phyloP scores from a whole-genome alignment of 2,888 invertebrate species.

The Mantis religiosa region DNA sequence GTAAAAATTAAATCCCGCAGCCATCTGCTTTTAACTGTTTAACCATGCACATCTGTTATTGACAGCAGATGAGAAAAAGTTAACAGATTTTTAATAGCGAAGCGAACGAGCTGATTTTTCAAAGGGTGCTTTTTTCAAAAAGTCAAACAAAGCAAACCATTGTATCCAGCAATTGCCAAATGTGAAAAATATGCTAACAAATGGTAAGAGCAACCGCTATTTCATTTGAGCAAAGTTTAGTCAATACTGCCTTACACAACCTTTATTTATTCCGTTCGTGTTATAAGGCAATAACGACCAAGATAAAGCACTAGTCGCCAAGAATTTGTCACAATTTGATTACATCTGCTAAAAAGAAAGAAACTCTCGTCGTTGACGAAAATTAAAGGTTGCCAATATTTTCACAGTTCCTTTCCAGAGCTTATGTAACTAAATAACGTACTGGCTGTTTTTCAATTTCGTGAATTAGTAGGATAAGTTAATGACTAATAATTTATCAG shows the following conservation, averaged over 20 bases:
- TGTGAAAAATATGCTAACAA: background rate
- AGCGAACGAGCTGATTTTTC: background rate
- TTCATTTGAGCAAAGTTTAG: background rate
- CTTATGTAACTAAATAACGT: too few species aligned
- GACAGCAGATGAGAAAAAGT: background rate
- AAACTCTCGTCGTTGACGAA: too few species aligned
- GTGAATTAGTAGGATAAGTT: too few species aligned
- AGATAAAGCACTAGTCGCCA: too few species aligned
- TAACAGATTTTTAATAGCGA: background rate
- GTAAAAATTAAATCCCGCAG: background rate
- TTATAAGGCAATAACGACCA: background rate
- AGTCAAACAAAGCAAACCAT: background rate
- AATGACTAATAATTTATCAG: too few species aligned
- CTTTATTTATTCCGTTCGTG: background rate
- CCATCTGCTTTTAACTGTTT: background rate
- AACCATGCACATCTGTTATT: background rate
- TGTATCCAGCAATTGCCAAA: background rate
- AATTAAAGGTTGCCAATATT: too few species aligned
- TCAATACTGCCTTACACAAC: background rate
- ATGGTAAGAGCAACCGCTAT: background rate
- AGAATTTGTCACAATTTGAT: background rate
- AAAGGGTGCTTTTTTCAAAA: background rate
- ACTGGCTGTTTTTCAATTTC: too few species aligned
- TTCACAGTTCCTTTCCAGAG: too few species aligned
- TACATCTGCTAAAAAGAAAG: background rate